Conservation (phyloP, 2,888 invertebrate genomes). For the Cordilura impudica region DNA sequence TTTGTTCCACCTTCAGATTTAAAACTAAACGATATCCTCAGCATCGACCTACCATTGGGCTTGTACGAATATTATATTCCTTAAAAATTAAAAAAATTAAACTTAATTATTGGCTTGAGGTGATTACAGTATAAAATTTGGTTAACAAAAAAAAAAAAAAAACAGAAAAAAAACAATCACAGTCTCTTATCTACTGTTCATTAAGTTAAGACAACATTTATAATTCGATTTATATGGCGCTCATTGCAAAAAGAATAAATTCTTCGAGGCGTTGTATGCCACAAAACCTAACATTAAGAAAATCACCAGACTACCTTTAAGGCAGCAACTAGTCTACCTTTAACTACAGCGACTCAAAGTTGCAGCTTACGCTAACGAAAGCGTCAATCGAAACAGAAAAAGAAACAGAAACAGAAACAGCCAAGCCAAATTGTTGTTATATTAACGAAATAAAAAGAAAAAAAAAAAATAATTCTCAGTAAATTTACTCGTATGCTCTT, state of each 20-base stretch:
- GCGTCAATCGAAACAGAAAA: not conserved
- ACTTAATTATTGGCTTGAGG: no score
- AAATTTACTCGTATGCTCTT: slow-evolving; percentile 43
- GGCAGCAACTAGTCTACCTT: slow-evolving; percentile 59
- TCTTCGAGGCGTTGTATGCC: not conserved
- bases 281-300: slow-evolving; percentile 7
- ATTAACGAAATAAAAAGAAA: not conserved
- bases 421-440: not conserved
- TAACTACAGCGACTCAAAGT: slow-evolving; percentile 42
- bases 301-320: slow-evolving; percentile 60
- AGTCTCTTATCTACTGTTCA: no score
- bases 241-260: not conserved
- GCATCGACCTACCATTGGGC: no score
- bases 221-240: no score
- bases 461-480: slow-evolving; percentile 46
- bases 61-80: no score
- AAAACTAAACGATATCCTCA: no score
- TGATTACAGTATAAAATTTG: no score
- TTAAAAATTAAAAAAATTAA: no score
- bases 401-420: not conserved
- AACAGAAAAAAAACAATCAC: no score
- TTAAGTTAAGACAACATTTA: no score
- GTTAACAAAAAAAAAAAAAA: no score
- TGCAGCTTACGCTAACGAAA: not conserved
- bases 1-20: no score